Conservation (phyloP, 2,797 vertebrate species). For the Chiropotes sagulatus region DNA sequence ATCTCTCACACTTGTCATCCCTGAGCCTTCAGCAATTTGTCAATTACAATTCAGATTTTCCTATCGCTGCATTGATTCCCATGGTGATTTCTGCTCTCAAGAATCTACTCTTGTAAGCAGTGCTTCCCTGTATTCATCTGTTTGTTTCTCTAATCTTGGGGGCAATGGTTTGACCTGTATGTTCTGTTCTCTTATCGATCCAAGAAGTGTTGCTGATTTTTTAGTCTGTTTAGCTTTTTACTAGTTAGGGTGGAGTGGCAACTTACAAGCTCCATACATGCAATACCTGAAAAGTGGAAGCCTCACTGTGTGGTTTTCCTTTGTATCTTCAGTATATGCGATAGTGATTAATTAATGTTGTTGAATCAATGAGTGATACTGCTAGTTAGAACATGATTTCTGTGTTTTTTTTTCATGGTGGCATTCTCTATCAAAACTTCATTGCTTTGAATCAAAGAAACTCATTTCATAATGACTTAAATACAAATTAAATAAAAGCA, state of each 20-base stretch:
- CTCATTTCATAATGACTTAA: background rate
- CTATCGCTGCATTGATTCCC: fast-evolving
- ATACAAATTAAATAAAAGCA: background rate
- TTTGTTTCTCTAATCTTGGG: background rate
- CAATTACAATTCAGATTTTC: background rate
- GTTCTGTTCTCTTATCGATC: background rate
- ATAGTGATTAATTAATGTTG: background rate
- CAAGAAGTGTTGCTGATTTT: background rate
- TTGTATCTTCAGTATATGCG: background rate
- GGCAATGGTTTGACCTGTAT: background rate
- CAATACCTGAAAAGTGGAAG: background rate
- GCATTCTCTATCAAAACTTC: background rate
- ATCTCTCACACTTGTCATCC: background rate
- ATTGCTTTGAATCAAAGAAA: background rate
- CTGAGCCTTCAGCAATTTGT: background rate
- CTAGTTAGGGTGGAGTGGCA: background rate
- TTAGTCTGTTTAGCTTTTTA: background rate
- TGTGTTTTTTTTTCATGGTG: background rate
- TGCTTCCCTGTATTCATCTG: background rate
- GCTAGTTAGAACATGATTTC: background rate
- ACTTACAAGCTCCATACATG: background rate
- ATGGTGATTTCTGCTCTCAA: background rate
- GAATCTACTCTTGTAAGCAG: background rate
- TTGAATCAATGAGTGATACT: background rate
- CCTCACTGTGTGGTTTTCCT: background rate